A percentile compares a stretch with the other conserved stretches of the same genome.
These are phyloP conservation scores for Morelia viridis DNA, from an alignment of 2,797 vertebrate genomes.

Conservation along the genomic window DNA sequence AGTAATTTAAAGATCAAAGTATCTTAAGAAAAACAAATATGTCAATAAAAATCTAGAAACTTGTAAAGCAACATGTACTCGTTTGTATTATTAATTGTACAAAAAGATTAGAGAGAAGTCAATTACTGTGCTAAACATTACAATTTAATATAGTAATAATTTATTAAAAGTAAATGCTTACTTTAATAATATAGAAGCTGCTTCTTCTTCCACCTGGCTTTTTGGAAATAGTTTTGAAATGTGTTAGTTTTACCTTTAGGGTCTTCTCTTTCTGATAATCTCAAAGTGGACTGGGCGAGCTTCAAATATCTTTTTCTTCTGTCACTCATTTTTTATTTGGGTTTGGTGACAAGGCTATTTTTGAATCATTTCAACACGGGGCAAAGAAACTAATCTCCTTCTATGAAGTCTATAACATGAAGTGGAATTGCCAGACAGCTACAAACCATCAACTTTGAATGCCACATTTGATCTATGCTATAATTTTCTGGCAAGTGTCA, in stretches of 20 bases:
- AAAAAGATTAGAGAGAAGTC: conserved; percentile 33
- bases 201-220: conserved; percentile 62
- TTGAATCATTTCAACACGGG: conserved; percentile 52
- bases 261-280: conserved; percentile 63
- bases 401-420: conserved; percentile 44
- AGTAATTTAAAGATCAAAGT: background rate
- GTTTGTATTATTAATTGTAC: background rate
- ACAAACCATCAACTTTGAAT: conserved; percentile 44
- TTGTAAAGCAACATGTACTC: conserved; percentile 5
- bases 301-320: conserved; percentile 53
- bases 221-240: conserved; percentile 58
- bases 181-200: conserved; percentile 58
- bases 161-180: conserved; percentile 59
- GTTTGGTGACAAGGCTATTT: conserved; percentile 67
- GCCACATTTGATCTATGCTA: conserved; percentile 41
- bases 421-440: conserved; percentile 42
- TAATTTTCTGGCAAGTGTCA: conserved; percentile 51
- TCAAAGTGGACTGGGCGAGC: conserved; percentile 48
- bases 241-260: conserved; percentile 52
- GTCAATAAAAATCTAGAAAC: background rate
- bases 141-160: conserved; percentile 32
- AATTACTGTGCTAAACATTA: conserved; percentile 39
- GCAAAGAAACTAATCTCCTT: conserved; percentile 42
- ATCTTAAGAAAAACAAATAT: background rate
- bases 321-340: conserved; percentile 66